phyloP scores from a whole-genome alignment of 2,113 vertebrate genomes.

The Nerophis lumbriciformis region DNA sequence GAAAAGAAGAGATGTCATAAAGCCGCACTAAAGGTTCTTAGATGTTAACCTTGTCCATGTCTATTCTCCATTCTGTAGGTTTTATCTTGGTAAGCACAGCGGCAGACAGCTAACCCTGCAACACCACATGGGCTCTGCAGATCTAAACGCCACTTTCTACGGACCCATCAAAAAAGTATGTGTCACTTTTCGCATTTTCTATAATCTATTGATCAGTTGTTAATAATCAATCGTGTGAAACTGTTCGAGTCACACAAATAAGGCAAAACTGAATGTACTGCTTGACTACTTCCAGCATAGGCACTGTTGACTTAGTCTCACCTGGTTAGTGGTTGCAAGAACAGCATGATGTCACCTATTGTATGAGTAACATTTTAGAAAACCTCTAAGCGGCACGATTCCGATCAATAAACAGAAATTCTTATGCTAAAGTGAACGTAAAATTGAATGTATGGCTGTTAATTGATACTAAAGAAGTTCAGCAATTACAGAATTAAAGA shows the following conservation, averaged over 20 bases:
- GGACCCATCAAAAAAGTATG: constrained; percentile 92
- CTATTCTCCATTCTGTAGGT: constrained; percentile 66
- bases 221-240: too few species aligned
- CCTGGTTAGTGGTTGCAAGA: too few species aligned
- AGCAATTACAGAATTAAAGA: too few species aligned
- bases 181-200: not conserved
- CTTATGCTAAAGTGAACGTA: too few species aligned
- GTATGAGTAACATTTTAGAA: not conserved
- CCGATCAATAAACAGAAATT: too few species aligned
- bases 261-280: not conserved
- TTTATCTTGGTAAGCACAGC: constrained; percentile 98
- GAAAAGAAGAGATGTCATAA: not conserved
- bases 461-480: too few species aligned
- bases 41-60: constrained; percentile 10
- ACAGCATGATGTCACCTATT: too few species aligned
- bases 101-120: constrained; percentile 96
- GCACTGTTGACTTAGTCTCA: too few species aligned
- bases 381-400: not conserved
- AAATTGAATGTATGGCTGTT: too few species aligned
- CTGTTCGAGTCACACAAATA: not conserved
- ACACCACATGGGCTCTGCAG: constrained; percentile 98
- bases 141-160: constrained; percentile 97
- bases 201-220: too few species aligned
- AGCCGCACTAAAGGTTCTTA: not conserved
- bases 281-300: not conserved